phyloP scores from a whole-genome alignment of 2,888 invertebrate genomes.

The Drosophila infuscata region DNA sequence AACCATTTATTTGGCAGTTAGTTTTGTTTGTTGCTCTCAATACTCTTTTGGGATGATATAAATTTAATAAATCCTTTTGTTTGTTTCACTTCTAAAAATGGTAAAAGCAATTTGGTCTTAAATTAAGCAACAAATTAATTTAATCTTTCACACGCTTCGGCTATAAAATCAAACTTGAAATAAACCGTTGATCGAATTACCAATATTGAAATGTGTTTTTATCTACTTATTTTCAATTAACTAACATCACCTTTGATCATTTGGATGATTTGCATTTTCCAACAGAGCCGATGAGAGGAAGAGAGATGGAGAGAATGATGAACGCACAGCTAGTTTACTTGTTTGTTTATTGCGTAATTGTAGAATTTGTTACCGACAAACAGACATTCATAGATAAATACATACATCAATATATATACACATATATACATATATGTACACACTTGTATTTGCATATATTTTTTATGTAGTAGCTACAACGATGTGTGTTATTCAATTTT shows the following conservation, averaged over 20 bases:
- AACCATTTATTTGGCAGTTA: neutral
- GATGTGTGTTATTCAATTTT: conserved; percentile 47
- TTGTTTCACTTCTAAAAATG: neutral
- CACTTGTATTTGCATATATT: conserved; percentile 9
- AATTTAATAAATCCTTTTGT: neutral
- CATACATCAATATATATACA: neutral
- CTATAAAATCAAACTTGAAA: neutral
- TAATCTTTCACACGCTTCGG: neutral
- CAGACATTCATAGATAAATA: conserved; percentile 5
- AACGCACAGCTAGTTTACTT: conserved; percentile 48
- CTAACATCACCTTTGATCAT: conserved; percentile 47
- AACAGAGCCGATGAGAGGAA: conserved; percentile 25
- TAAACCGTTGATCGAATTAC: neutral
- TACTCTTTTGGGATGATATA: neutral
- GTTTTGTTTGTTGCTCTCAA: neutral
- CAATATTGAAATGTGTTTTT: conserved; percentile 1
- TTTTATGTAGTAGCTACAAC: conserved; percentile 30
- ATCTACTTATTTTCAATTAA: conserved; percentile 41
- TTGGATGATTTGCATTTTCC: conserved; percentile 60
- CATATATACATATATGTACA: neutral
- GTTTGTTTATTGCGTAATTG: conserved; percentile 58
- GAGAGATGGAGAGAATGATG: neutral
- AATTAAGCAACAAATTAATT: neutral
- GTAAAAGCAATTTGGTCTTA: neutral
- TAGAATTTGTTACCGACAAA: conserved; percentile 46